Evolutionary conservation across 1,140 invertebrate species (phyloP), one percentile per base, ranked within the genome.

Genomic region (Drosophila chauvacae): DNA sequence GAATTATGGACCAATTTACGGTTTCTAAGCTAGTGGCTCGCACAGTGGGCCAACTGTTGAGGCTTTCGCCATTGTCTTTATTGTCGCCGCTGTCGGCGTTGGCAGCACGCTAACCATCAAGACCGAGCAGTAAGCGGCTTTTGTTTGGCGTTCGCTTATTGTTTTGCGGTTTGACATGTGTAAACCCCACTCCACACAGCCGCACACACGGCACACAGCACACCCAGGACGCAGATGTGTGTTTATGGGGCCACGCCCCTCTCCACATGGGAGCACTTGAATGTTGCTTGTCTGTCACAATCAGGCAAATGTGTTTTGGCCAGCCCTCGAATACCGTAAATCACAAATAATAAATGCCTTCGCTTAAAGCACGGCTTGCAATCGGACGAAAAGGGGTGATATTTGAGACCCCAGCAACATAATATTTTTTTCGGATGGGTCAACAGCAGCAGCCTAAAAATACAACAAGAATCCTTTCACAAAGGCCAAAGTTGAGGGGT

Each of bases 271-370:
- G 42, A 60, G 80, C 75, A 83, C 80, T 82, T 82, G 69, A 79
- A 77, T 82, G 69, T 80, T 79, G 75, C 69, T 83, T 83, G 75
- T 75, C 80, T 69, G 65, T 68, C 65, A 82, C 75, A 83, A 82
- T 82, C 80, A 83, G 80, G 50, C 63, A 79, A 82, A 83, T 82
- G 75, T 83, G 55, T 79, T 82, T 79, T 83, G 56, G 35, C 18
- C 62, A 66, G 65, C 37, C 45, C 55, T 62, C 37, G 42, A 59
- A 37, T 42, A 48, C 26, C 37, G 60, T 26, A 57, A 59, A 81
- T 71, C 50, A 44, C 59, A 60, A 64, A 64, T 60, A 59, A 77
- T 48, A 77, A 82, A 81, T 78, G 68, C 53, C 66, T 39, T 35
- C 73, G 59, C 60, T 81, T 76, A 61, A 42, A 62, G 37, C 37